These are phyloP conservation scores for Alethe diademata DNA, from an alignment of 2,113 vertebrate genomes.

Conservation along the genomic window DNA sequence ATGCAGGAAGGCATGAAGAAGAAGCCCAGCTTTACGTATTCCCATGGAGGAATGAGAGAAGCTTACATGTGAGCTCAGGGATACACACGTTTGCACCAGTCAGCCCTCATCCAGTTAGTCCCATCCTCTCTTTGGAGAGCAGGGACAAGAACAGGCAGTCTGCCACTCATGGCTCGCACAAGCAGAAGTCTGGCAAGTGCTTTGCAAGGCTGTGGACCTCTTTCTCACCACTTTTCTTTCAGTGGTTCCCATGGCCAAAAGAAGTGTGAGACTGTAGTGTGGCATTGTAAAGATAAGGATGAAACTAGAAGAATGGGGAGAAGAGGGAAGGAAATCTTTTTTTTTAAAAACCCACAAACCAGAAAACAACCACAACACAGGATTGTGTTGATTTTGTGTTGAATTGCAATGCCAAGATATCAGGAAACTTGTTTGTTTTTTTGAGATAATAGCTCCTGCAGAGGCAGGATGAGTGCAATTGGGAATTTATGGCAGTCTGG, in stretches of 20 bases:
- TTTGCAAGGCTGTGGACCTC: background rate
- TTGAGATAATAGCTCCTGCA: background rate
- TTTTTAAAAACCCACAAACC: no score
- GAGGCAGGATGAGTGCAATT: background rate
- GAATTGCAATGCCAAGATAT: background rate
- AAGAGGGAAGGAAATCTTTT: background rate
- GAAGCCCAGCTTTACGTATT: background rate
- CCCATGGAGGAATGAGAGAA: background rate
- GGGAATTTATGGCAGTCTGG: background rate
- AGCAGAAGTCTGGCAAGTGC: background rate
- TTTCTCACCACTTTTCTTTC: background rate
- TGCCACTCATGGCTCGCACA: background rate
- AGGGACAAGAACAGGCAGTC: background rate
- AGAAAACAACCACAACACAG: background rate
- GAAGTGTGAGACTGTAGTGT: background rate
- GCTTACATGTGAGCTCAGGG: background rate
- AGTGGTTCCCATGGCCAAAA: background rate
- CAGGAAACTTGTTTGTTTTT: background rate
- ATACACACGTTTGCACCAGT: background rate
- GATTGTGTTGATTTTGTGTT: background rate
- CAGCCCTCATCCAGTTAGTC: background rate
- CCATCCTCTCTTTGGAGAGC: rapidly evolving
- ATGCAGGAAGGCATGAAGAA: background rate
- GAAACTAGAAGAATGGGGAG: background rate
- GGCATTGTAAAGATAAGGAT: background rate